A percentile compares a stretch with the other conserved stretches of the same genome.
Conservation (phyloP, 2,113 vertebrate genomes). For the Dunckerocampus dactyliophorus region DNA sequence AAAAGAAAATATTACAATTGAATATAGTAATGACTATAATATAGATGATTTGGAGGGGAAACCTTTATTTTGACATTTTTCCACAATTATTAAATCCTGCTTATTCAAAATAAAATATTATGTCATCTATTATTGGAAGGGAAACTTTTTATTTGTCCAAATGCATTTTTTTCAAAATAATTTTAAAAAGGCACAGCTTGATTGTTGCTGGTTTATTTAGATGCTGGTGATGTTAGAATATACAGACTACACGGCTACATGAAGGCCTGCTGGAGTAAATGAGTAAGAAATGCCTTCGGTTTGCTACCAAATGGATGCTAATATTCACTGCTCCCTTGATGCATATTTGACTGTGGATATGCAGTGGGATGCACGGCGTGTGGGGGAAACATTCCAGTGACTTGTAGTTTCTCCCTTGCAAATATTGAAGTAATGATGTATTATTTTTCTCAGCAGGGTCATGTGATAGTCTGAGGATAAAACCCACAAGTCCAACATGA, state of each 20-base stretch:
- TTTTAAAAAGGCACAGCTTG: not conserved
- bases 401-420: not conserved
- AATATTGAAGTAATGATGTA: not conserved
- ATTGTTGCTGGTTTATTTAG: no score
- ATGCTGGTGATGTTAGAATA: not conserved
- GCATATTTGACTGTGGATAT: constrained; percentile 3
- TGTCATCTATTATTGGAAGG: no score
- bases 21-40: no score
- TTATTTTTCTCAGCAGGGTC: constrained; percentile 32
- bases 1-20: no score
- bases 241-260: not conserved
- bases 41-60: no score
- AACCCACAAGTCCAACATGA: not conserved
- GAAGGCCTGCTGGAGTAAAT: constrained; percentile 6
- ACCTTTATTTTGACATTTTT: no score
- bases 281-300: not conserved
- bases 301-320: not conserved
- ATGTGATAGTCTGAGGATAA: constrained; percentile 16
- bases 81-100: no score
- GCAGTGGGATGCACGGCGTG: constrained; percentile 9
- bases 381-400: not conserved
- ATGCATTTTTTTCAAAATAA: no score
- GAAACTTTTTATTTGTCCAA: no score
- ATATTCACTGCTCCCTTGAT: not conserved
- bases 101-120: no score